These are phyloP conservation scores for Pyrocoelia pectoralis DNA, from an alignment of 2,888 invertebrate genomes.

Conservation along the genomic window DNA sequence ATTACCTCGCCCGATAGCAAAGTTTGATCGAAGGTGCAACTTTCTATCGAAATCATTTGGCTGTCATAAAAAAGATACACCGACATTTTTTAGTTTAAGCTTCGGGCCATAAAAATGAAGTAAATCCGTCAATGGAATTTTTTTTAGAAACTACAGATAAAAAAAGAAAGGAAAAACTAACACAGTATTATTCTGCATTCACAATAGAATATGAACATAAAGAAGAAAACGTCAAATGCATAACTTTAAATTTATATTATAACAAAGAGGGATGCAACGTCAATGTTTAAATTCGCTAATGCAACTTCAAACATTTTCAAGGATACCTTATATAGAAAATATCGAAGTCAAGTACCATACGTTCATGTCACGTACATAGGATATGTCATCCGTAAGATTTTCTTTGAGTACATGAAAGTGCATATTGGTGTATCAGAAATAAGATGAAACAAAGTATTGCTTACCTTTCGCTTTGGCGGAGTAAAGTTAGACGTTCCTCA, in stretches of 20 bases:
- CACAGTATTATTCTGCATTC: not conserved
- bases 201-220: not conserved
- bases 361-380: constrained; percentile 18
- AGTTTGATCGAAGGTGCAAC: constrained; percentile 12
- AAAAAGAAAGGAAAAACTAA: not conserved
- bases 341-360: constrained; percentile 14
- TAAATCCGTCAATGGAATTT: constrained; percentile 5
- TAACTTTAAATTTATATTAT: not conserved
- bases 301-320: constrained; percentile 9
- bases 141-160: not conserved
- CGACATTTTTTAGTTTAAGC: constrained; percentile 9
- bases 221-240: not conserved
- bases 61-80: constrained; percentile 10
- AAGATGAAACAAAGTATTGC: constrained; percentile 9
- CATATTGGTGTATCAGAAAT: constrained; percentile 23
- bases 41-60: constrained; percentile 12
- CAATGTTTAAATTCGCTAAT: constrained; percentile 6
- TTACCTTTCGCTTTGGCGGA: constrained; percentile 6
- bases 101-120: not conserved
- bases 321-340: constrained; percentile 8
- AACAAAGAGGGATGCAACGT: not conserved
- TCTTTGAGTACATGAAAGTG: constrained; percentile 22
- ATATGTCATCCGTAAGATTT: constrained; percentile 28
- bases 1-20: constrained; percentile 4
- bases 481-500: not conserved